Conservation (phyloP, 2,113 vertebrate species). For the Acanthochromis polyacanthus region DNA sequence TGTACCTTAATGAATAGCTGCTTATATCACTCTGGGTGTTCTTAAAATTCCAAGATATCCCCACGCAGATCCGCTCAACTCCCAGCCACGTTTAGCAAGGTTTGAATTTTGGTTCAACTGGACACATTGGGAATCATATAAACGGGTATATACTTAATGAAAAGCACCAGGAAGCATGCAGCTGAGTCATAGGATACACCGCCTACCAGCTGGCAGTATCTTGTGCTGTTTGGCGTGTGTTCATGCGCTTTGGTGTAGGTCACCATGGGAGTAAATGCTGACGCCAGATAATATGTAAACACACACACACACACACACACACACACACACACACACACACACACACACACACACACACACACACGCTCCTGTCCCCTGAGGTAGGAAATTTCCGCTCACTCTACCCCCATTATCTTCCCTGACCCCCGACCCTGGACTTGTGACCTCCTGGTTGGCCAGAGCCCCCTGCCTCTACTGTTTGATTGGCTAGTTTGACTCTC, state of each 20-base stretch:
- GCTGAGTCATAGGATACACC: slow-evolving; percentile 39
- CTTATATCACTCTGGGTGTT: slow-evolving; percentile 21
- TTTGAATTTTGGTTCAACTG: not conserved
- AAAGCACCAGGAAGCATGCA: slow-evolving; percentile 7
- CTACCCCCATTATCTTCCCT: slow-evolving; percentile 78
- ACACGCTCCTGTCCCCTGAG: slow-evolving; percentile 66
- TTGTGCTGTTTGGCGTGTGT: slow-evolving; percentile 46
- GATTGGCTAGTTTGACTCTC: slow-evolving; percentile 66
- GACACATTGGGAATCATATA: not conserved
- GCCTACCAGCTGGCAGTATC: slow-evolving; percentile 56
- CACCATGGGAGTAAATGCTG: slow-evolving; percentile 73
- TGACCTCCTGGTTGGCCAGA: slow-evolving; percentile 74
- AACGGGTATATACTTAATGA: not conserved
- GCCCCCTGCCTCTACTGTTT: slow-evolving; percentile 40
- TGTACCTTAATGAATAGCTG: slow-evolving; percentile 26
- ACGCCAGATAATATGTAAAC: slow-evolving; percentile 77
- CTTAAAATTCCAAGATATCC: slow-evolving; percentile 30
- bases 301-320: slow-evolving; percentile 56
- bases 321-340: slow-evolving; percentile 57
- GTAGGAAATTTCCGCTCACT: slow-evolving; percentile 79
- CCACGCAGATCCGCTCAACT: not conserved
- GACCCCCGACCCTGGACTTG: slow-evolving; percentile 73
- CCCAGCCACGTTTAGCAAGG: not conserved
- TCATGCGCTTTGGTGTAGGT: slow-evolving; percentile 65
- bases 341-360: slow-evolving; percentile 43